A percentile compares a stretch with the other conserved stretches of the same genome.
phyloP scores from a whole-genome alignment of 2,888 invertebrate genomes.

The Odontocolon sp. region DNA sequence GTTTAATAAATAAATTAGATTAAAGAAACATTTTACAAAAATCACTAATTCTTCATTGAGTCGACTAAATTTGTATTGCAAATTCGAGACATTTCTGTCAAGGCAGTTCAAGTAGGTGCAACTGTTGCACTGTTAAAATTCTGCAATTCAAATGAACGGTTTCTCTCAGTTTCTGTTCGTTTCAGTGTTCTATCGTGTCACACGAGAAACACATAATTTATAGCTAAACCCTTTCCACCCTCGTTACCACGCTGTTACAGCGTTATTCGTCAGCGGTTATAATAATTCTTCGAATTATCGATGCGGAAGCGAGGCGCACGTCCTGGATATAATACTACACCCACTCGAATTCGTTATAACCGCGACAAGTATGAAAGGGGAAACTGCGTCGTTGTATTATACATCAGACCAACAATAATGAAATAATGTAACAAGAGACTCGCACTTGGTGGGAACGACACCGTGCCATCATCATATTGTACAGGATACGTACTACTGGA shows the following conservation, averaged over 20 bases:
- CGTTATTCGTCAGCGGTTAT: conserved; percentile 50
- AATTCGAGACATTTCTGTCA: no score
- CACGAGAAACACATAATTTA: conserved; percentile 33
- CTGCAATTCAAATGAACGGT: no score
- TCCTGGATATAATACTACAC: conserved; percentile 34
- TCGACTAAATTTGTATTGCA: no score
- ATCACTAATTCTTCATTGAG: no score
- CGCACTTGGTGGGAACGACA: conserved; percentile 24
- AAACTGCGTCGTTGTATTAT: conserved; percentile 13
- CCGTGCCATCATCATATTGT: conserved; percentile 8
- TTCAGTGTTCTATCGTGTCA: conserved; percentile 1
- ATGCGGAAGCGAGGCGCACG: conserved; percentile 37
- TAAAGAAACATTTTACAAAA: no score
- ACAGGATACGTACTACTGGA: not conserved
- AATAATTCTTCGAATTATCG: conserved; percentile 57
- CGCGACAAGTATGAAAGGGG: conserved; percentile 37
- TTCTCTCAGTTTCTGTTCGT: not conserved
- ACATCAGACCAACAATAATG: conserved; percentile 35
- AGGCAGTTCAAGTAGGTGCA: no score
- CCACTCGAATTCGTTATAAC: conserved; percentile 37
- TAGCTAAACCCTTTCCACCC: not conserved
- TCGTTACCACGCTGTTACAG: conserved; percentile 23
- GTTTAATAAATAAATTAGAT: no score
- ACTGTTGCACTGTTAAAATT: no score
- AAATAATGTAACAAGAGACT: conserved; percentile 43